Evolutionary conservation across 2,888 invertebrate genomes (phyloP), one percentile per base, ranked within the genome.

Genomic region (Eristalis tenax): DNA sequence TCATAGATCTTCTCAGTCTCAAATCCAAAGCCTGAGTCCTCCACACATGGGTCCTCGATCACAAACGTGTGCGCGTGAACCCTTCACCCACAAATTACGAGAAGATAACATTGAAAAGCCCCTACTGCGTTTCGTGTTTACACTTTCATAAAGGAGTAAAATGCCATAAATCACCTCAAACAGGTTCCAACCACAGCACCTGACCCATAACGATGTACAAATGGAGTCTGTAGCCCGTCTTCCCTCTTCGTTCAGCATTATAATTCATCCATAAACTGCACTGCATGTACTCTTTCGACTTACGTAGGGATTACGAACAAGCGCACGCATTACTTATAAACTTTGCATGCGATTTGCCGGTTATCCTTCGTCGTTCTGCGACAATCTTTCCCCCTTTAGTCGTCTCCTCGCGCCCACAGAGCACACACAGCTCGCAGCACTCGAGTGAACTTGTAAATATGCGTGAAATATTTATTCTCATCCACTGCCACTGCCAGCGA

Each of bases 391-490:
- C 50, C 4, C 43, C 43, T 26, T 26, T 26, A 3, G 28, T 28
- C 28, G 5, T n/a, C 43, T 5, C 18, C 15, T 43, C 5, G n/a
- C 43, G 6, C 18, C 50, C 18, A 2, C 6, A 8, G 50, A 6
- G n/a, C 43, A 4, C 15, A n/a, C 18, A 43, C 4, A 43, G 43
- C 50, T 11, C 50, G n/a, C 18, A 50, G 50, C 18, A 50, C 8
- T n/a, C 50, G 23, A 15, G 11, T 56, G n/a, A 73, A 73, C 50
- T 23, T 71, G 74, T 50, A 64, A 78, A 83, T 74, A 38, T 79
- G 59, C 18, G 56, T 61, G 57, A 81, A 81, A 81, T 61, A 75
- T 80, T 79, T 70, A 40, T 70, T 38, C 50, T 75, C 11, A 32
- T 35, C 59, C 28, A 23, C 11, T 28, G 38, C 22, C 32, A 40